Evolutionary conservation across 2,888 invertebrate genomes (phyloP).

Genomic region (Silvanus unidentatus): DNA sequence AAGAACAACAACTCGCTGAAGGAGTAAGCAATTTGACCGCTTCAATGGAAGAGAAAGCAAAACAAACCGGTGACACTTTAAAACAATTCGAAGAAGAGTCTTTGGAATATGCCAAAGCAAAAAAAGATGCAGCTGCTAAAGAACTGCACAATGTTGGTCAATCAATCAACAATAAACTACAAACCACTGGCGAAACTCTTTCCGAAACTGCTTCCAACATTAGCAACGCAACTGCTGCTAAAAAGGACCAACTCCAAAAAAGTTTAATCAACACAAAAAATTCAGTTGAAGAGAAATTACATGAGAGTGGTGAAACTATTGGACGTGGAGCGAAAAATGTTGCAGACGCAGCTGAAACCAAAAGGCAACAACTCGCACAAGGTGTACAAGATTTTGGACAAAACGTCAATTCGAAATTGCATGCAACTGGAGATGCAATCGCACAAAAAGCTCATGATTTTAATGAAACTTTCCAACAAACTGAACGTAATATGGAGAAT

Average conservation of each 20-base stretch:
- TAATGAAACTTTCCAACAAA: slow-evolving; percentile 25
- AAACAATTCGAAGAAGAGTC: background rate
- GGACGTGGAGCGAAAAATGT: slow-evolving; percentile 18
- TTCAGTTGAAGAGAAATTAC: background rate
- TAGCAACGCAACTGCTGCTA: no score
- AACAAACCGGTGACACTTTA: slow-evolving; percentile 1
- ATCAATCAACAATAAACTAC: background rate
- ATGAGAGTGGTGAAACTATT: slow-evolving; percentile 6
- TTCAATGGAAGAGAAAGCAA: background rate
- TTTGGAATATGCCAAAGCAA: background rate
- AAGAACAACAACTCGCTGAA: slow-evolving; percentile 13
- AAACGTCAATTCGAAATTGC: slow-evolving; percentile 57
- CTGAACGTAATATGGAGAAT: slow-evolving; percentile 23
- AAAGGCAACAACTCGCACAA: slow-evolving; percentile 12
- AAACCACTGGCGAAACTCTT: no score
- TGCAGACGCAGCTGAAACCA: slow-evolving; percentile 19
- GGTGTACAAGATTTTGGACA: slow-evolving; percentile 15
- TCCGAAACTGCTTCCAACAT: no score
- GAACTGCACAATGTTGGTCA: no score
- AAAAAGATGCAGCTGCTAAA: no score
- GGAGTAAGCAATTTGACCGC: slow-evolving; percentile 6
- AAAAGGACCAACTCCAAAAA: background rate
- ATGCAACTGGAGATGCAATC: slow-evolving; percentile 48
- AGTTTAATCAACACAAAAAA: background rate
- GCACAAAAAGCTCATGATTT: slow-evolving; percentile 21